Base-by-base conservation (phyloP, 2,888 invertebrate species). In the Brassicogethes aeneus region DNA sequence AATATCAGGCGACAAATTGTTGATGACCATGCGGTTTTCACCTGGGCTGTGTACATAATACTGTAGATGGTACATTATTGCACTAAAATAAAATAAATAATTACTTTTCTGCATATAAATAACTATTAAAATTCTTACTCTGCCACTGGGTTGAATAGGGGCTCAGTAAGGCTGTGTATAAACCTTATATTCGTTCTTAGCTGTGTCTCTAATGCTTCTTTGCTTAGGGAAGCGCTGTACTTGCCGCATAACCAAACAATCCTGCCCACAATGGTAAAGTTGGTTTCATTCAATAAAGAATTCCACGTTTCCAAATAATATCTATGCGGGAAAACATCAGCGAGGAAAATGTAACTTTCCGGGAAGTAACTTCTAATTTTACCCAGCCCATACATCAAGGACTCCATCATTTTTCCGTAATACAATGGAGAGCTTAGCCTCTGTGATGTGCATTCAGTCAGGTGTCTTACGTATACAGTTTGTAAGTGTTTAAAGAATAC, bases 381-480 rank as follows among this genome's bases (percentile, higher is more conserved):
- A n/a, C 53, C 53, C n/a, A 51, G 32, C 30, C 50, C 51, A 34
- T 37, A 54, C 46, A 56, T 55, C 37, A 55, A 35, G 3, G 51
- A 50, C 41, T 56, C 56, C 1, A 47, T 42, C 33, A 54, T 39
- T 37, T 51, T 35, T 5, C 45, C 37, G 16, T 47, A 48, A 36
- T 50, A 55, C 8, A 39, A 3, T 12, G 45, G 44, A 2, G 44
- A 46, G 17, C 45, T 42, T 2, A 39, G 13, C 8, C 44, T 15
- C 16, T 41, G 36, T n/a, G 37, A 8, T 34, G 44, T 29, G 15
- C 43, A 43, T 46, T 56, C 56, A 2, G 34, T 41, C 10, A 42
- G 44, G 16, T 53, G 41, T 17, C 47, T 49, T 40, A 50, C 47
- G 15, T 53, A 46, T 7, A 50, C 51, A 23, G 41, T 46, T 23